Evolutionary conservation across 2,113 vertebrate species (phyloP).

Genomic region (Corythoichthys haematopterus): DNA sequence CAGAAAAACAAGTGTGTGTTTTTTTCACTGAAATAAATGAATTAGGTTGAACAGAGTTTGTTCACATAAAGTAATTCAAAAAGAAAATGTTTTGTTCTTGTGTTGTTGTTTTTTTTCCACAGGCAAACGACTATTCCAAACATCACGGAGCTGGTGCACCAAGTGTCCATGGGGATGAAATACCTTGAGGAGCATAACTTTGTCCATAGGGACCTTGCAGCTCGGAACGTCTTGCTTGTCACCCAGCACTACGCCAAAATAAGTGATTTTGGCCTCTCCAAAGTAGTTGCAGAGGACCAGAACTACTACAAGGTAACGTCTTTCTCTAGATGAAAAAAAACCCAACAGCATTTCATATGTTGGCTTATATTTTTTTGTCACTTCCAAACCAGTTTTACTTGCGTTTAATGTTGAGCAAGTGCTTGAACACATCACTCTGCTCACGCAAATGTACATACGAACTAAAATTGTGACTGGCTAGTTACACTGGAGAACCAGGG

Average conservation of each 20-base stretch:
- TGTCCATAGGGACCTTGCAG: constrained; percentile 94
- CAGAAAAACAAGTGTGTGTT: constrained; percentile 82
- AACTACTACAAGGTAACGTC: constrained; percentile 62
- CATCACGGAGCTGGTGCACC: constrained; percentile 92
- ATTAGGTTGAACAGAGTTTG: background rate
- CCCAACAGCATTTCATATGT: too few relatives aligned
- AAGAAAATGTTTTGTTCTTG: too few relatives aligned
- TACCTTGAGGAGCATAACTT: constrained; percentile 95
- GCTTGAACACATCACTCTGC: too few relatives aligned
- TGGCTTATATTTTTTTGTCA: too few relatives aligned
- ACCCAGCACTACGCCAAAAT: constrained; percentile 99
- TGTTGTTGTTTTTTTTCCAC: constrained; percentile 22
- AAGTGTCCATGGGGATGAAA: constrained; percentile 97
- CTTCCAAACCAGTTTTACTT: too few relatives aligned
- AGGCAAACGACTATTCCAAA: constrained; percentile 84
- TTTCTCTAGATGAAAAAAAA: background rate
- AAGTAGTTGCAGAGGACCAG: constrained; percentile 80
- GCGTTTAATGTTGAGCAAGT: too few relatives aligned
- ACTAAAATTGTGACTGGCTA: too few relatives aligned
- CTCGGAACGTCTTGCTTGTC: constrained; percentile 90
- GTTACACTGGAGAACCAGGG: too few relatives aligned
- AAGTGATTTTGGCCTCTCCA: constrained; percentile 98
- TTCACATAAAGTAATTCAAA: background rate
- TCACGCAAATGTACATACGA: too few relatives aligned
- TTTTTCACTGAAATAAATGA: too few relatives aligned